phyloP scores from a whole-genome alignment of 2,797 vertebrate genomes.

The Thunnus albacares region DNA sequence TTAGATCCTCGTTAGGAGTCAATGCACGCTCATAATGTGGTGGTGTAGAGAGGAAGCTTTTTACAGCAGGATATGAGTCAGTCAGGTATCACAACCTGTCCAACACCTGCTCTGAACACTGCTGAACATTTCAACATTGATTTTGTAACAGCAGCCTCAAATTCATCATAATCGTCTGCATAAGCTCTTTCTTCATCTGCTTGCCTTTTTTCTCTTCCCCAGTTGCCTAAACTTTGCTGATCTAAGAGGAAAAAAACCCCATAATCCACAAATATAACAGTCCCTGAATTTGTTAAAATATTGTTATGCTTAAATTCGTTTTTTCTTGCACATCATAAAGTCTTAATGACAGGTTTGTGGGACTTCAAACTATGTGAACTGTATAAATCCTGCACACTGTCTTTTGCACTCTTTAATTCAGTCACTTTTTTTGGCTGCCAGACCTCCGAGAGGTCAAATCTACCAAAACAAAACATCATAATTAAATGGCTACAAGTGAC shows the following conservation, averaged over 20 bases:
- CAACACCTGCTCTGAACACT: background rate
- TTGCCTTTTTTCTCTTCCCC: background rate
- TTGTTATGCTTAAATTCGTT: background rate
- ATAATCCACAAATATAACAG: background rate
- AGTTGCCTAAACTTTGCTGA: no score
- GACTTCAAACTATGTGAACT: background rate
- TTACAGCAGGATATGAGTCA: background rate
- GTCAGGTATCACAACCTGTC: background rate
- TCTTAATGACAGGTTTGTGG: background rate
- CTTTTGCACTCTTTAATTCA: background rate
- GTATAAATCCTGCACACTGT: background rate
- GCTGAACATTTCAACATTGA: background rate
- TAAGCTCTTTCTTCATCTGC: no score
- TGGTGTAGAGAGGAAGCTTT: background rate
- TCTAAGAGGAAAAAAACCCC: no score
- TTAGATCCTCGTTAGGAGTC: slow-evolving; percentile 2
- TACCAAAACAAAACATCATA: background rate
- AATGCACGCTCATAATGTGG: background rate
- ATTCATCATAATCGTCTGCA: no score
- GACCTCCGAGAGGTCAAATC: background rate
- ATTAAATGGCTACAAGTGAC: background rate
- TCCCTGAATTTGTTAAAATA: background rate
- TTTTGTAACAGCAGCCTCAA: no score
- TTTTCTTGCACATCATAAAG: background rate
- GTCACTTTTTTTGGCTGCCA: background rate